These are phyloP conservation scores for Catagonus wagneri DNA, from an alignment of 2,113 vertebrate species.

Conservation along the genomic window DNA sequence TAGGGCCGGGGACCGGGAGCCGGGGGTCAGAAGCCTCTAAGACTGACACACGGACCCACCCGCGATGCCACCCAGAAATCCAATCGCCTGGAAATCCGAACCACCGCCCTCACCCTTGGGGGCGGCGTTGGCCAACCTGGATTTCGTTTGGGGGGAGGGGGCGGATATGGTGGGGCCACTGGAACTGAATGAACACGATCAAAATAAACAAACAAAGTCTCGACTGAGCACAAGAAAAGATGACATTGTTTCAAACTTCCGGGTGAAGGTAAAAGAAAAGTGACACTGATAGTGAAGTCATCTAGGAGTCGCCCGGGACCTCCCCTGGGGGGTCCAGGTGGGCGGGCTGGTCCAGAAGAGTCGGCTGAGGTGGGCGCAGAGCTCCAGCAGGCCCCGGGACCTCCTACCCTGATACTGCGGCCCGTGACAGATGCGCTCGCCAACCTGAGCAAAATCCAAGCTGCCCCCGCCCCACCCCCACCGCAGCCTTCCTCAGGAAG, in stretches of 20 bases:
- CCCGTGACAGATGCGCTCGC: conserved; percentile 25
- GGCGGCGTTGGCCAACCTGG: conserved; percentile 11
- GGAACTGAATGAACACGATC: conserved; percentile 79
- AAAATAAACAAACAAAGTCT: conserved; percentile 83
- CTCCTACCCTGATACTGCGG: conserved; percentile 50
- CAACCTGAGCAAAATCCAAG: conserved; percentile 51
- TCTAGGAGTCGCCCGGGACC: conserved; percentile 84
- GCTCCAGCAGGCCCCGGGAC: conserved; percentile 44
- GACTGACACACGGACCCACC: conserved; percentile 43
- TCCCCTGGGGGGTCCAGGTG: conserved; percentile 28
- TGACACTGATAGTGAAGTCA: conserved; percentile 89
- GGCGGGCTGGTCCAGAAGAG: conserved; percentile 42
- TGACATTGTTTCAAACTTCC: conserved; percentile 77
- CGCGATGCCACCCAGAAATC: conserved; percentile 29
- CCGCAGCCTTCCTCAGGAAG: too few species aligned
- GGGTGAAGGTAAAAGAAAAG: conserved; percentile 86
- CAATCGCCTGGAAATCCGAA: conserved; percentile 18
- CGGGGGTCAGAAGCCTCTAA: conserved; percentile 60
- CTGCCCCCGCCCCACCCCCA: conserved; percentile 21
- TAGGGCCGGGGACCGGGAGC: not conserved
- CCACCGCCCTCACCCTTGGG: conserved; percentile 43
- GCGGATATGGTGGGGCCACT: conserved; percentile 68
- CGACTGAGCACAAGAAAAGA: conserved; percentile 83
- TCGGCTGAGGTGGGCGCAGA: conserved; percentile 55
- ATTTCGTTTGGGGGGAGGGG: not conserved